phyloP scores from a whole-genome alignment of 2,888 invertebrate species.

The Thecophora atra region DNA sequence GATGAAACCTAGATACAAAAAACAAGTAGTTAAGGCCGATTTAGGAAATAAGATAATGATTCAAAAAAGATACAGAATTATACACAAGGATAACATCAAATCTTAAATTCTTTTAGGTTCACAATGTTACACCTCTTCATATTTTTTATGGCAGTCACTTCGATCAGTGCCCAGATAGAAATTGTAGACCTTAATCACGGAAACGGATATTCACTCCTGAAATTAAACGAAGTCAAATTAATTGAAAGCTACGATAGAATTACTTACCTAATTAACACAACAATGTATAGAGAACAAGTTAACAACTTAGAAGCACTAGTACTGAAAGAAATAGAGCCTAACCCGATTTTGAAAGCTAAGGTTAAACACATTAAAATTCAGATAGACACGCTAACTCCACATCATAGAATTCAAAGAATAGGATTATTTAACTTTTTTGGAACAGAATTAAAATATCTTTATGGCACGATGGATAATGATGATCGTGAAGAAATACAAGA shows the following conservation, averaged over 20 bases:
- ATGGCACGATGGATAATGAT: constrained; percentile 40
- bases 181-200: constrained; percentile 29
- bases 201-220: constrained; percentile 30
- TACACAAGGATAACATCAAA: constrained; percentile 36
- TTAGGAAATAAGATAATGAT: constrained; percentile 35
- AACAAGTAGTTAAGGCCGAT: constrained; percentile 30
- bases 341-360: constrained; percentile 18
- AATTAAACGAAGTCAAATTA: constrained; percentile 8
- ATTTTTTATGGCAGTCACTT: constrained; percentile 25
- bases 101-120: constrained; percentile 24
- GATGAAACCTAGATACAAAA: constrained; percentile 23
- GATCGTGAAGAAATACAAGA: constrained; percentile 33
- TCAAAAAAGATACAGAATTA: constrained; percentile 27
- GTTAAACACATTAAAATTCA: constrained; percentile 26
- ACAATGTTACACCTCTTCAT: constrained; percentile 23
- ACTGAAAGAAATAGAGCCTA: constrained; percentile 26
- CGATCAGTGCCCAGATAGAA: constrained; percentile 28
- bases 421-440: constrained; percentile 38
- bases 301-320: constrained; percentile 17
- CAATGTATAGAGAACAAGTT: constrained; percentile 13
- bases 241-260: constrained; percentile 14
- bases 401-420: constrained; percentile 38
- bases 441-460: constrained; percentile 39
- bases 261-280: constrained; percentile 4
- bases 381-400: constrained; percentile 23